Base-by-base conservation (phyloP, 2,113 vertebrate genomes). In the Phasianus colchicus region DNA sequence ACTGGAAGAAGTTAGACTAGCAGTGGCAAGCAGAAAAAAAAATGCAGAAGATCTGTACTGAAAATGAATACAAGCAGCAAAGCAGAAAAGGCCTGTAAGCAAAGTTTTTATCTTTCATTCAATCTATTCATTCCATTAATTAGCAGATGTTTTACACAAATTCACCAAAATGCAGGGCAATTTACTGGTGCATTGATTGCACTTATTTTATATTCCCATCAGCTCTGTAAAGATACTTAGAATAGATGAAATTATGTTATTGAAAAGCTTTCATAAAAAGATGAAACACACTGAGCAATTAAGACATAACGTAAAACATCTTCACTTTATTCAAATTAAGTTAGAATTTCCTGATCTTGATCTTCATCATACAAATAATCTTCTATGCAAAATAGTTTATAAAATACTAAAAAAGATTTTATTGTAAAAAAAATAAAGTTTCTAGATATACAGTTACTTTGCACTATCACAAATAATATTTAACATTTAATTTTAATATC, bases 391-490 rank as follows among this genome's bases (percentile, higher is more conserved):
- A 98, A 98, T 95, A 96, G 72, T 91, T 96, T 97, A 97, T 65
- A 97, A 97, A 96, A 96, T 80, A 75, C 85, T 96, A 96, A 75
- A 92, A 91, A 90, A 57, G 65, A 36, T 70, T 81, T 84, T 84
- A 83, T 93, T 93, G 81, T 95, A 97, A 96, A 96, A 98, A 95
- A 96, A 97, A 97, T 97, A 98, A 80, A 91, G 50, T 89, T 80
- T 96, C 95, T 96, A 90, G 30, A 89, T 65, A 91, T 83, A 84
- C 76, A 86, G 67, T 72, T 85, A 94, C 86, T 96, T 84, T 84
- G 83, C 90, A 89, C 86, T 88, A 84, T 87, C 67, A 85, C 90
- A 88, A 74, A 66, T 89, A 81, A 90, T 61, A 89, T 90, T 57
- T 89, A 90, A 90, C 61, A 81, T 19, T 91, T 78, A 54, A 45